These are phyloP conservation scores for Acanthurus leucopareius DNA, from an alignment of 2,797 vertebrate species.

Conservation along the genomic window DNA sequence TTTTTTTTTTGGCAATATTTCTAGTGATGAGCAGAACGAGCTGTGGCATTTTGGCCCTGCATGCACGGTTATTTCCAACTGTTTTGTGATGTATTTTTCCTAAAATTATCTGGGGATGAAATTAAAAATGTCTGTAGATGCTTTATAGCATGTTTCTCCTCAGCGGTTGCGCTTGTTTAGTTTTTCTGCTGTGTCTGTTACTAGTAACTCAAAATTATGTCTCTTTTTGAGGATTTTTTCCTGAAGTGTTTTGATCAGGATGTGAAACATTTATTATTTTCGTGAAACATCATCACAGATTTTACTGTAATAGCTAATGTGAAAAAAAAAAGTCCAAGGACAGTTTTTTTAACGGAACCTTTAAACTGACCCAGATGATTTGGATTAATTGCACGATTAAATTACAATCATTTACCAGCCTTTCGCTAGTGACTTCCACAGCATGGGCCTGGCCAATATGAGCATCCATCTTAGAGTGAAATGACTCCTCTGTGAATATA, in stretches of 20 bases:
- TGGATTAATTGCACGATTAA: constrained; percentile 44
- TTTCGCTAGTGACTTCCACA: constrained; percentile 43
- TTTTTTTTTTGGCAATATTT: constrained; percentile 9
- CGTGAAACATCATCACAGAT: not conserved
- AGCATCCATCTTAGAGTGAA: constrained; percentile 53
- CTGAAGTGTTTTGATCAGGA: constrained; percentile 3
- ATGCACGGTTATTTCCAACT: not conserved
- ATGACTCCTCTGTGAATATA: constrained; percentile 35
- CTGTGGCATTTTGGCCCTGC: constrained; percentile 3
- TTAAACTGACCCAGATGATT: constrained; percentile 44
- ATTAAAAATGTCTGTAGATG: not conserved
- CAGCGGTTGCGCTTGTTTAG: not conserved
- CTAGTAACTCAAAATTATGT: not conserved
- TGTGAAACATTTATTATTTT: not conserved
- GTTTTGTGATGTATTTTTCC: not conserved
- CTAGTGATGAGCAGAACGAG: not conserved
- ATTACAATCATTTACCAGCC: constrained; percentile 30
- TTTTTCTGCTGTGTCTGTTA: not conserved
- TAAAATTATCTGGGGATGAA: not conserved
- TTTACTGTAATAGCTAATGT: constrained; percentile 28
- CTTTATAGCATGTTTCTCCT: not conserved
- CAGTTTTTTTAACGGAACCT: constrained; percentile 18
- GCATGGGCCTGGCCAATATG: constrained; percentile 30
- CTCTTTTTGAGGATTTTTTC: not conserved
- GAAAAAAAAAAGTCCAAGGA: constrained; percentile 47